A percentile compares a stretch with the other conserved stretches of the same genome.
Evolutionary conservation across 2,888 invertebrate species (phyloP).

Genomic region (Pristionchus maxplancki): DNA sequence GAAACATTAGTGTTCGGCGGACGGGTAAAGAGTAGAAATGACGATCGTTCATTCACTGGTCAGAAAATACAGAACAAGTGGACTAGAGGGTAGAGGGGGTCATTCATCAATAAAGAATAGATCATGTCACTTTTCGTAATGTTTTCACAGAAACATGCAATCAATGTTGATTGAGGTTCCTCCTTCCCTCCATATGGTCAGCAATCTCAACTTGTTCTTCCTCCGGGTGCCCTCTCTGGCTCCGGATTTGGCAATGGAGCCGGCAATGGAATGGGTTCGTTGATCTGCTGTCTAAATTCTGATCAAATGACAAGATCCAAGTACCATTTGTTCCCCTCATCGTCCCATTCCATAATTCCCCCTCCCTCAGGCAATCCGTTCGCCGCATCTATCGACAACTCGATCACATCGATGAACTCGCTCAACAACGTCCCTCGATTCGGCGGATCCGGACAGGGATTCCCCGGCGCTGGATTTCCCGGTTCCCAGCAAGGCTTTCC

Average conservation of each 20-base stretch:
- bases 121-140: too few species aligned
- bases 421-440: constrained; percentile 33
- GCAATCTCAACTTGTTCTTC: constrained; percentile 40
- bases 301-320: not conserved
- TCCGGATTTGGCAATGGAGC: constrained; percentile 7
- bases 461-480: not conserved
- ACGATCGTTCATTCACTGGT: not conserved
- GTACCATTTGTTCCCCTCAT: not conserved
- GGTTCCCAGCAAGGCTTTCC: not conserved
- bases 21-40: not conserved
- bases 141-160: too few species aligned
- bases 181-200: constrained; percentile 26
- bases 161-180: too few species aligned
- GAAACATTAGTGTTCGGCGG: not conserved
- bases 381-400: constrained; percentile 42
- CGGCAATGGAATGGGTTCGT: constrained; percentile 45
- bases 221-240: constrained; percentile 33
- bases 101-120: too few species aligned
- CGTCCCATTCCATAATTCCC: not conserved
- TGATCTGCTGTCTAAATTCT: not conserved
- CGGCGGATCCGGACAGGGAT: constrained; percentile 13
- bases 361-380: not conserved
- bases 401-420: constrained; percentile 45
- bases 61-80: not conserved
- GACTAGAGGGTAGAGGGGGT: too few species aligned